Conservation (phyloP, 2,113 vertebrate genomes). For the Toxostoma redivivum region DNA sequence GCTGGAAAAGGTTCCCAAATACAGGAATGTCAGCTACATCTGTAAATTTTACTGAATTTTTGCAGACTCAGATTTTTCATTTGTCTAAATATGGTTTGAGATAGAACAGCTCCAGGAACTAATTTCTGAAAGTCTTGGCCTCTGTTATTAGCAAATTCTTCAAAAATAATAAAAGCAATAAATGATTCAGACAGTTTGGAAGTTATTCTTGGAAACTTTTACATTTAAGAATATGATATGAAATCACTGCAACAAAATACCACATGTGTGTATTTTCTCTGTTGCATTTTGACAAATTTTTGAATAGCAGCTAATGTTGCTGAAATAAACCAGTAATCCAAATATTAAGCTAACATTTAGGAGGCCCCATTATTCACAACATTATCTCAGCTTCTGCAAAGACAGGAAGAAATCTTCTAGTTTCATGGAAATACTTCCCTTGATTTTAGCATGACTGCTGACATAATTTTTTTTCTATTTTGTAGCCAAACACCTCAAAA, state of each 20-base stretch:
- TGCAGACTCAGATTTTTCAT: not conserved
- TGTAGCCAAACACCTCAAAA: not conserved
- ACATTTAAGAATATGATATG: not conserved
- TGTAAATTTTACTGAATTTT: not conserved
- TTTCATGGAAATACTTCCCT: not conserved
- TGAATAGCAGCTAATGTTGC: not conserved
- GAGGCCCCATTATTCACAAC: not conserved
- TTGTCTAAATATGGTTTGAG: not conserved
- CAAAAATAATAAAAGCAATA: slow-evolving; percentile 39
- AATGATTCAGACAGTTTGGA: slow-evolving; percentile 31
- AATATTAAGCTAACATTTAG: not conserved
- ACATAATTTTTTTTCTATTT: not conserved
- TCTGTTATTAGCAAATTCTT: not conserved
- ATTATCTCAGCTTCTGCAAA: not conserved
- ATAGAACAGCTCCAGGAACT: not conserved
- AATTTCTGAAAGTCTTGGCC: slow-evolving; percentile 14
- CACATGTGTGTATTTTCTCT: not conserved
- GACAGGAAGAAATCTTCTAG: not conserved
- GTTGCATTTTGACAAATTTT: not conserved
- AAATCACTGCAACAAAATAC: not conserved
- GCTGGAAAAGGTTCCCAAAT: not conserved
- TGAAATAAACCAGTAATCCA: not conserved
- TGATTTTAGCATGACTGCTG: not conserved
- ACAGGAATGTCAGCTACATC: not conserved
- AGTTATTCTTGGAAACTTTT: slow-evolving; percentile 10